These are phyloP conservation scores for Callyntrura sp. DNA, from an alignment of 2,888 invertebrate species.

Conservation along the genomic window DNA sequence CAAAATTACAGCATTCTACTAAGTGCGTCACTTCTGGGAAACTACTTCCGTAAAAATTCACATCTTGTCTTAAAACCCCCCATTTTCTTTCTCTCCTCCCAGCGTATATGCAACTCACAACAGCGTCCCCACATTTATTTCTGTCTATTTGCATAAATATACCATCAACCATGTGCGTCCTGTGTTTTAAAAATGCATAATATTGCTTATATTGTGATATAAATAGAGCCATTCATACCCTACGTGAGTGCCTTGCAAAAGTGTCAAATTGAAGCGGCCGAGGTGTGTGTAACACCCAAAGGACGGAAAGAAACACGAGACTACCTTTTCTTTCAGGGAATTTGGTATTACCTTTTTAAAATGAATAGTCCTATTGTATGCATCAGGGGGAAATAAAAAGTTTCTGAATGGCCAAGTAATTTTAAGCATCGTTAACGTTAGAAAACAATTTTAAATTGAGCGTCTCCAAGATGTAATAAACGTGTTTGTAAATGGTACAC, in stretches of 20 bases:
- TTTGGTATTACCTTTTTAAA: background rate
- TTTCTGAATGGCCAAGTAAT: background rate
- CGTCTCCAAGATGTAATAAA: too few relatives aligned
- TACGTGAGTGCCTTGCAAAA: background rate
- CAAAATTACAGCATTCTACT: slow-evolving; percentile 56
- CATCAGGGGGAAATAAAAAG: background rate
- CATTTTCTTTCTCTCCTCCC: background rate
- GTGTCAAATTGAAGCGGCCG: slow-evolving; percentile 23
- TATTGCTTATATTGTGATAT: too few relatives aligned
- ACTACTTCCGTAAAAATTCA: slow-evolving; percentile 18
- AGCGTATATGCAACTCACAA: too few relatives aligned
- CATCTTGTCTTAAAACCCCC: slow-evolving; percentile 13
- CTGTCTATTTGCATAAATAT: slow-evolving; percentile 11
- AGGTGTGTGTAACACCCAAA: background rate
- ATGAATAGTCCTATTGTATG: background rate
- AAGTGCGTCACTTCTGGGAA: slow-evolving; percentile 23
- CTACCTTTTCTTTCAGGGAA: background rate
- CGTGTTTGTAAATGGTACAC: too few relatives aligned
- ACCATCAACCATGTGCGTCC: background rate
- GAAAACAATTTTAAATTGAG: too few relatives aligned
- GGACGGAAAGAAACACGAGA: background rate
- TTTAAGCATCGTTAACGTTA: too few relatives aligned
- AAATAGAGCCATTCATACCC: background rate
- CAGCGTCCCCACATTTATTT: background rate
- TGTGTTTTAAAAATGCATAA: too few relatives aligned